Evolutionary conservation across 2,888 invertebrate species (phyloP), one percentile per base, ranked within the genome.

Genomic region (Drosophila trichaetosa): DNA sequence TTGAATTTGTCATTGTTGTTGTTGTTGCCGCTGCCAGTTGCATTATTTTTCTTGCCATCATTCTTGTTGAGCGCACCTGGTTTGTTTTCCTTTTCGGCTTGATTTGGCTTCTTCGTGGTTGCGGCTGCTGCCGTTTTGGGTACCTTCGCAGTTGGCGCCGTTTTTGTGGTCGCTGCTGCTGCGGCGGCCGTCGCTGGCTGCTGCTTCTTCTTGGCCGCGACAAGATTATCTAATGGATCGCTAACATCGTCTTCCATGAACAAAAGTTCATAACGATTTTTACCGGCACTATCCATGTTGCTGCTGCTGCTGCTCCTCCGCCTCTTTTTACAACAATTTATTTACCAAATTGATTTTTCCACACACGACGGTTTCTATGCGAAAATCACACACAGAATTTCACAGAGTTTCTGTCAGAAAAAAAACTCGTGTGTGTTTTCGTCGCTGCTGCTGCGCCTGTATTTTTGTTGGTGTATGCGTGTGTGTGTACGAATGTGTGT

Each of bases 201-300:
- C 83, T 91, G 90, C 83, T 91, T 91, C 81, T 89, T 90, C 87
- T 91, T 91, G 88, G 92, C 91, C 73, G 91, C 91, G 80, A 91
- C 90, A 83, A 92, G 84, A 90, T 92, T 92, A 91, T 93, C 93
- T 92, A 93, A 92, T 90, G 93, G 92, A 90, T 93, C 93, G 87
- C 91, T 91, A 85, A 92, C 89, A 90, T 93, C 93, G 83, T 93
- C 93, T 90, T 93, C 93, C 92, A 93, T 93, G 91, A 91, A 93
- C 91, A 93, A 92, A 80, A 93, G 91, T 89, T 93, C 93, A 91
- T 93, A 93, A 87, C 93, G 93, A 92, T 93, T 93, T 83, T 92
- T 92, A 82, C 92, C 93, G 88, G 92, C 87, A 85, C 91, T 92
- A 88, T 93, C 93, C 93, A 93, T 93, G 73, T 74, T 84, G 66